Conservation (phyloP, 1,140 invertebrate genomes). For the Macrosteles quadrilineatus region DNA sequence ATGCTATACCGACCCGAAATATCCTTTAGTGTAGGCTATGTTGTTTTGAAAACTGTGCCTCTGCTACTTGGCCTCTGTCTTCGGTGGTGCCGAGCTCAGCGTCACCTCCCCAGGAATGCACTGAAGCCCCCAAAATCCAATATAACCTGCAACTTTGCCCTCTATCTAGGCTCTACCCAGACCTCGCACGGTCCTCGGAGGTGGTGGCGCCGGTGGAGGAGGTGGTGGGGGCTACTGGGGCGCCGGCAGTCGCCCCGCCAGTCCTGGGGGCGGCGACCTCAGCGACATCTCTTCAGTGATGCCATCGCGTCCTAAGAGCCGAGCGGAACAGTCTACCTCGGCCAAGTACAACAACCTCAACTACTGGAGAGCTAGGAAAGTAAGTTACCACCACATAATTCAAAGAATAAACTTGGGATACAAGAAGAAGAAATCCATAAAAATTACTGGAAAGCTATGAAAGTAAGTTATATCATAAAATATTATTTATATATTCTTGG, state of each 20-base stretch:
- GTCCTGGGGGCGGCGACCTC: constrained; percentile 41
- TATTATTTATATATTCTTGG: too few species aligned
- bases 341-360: constrained; percentile 71
- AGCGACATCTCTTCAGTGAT: constrained; percentile 44
- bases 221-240: constrained; percentile 38
- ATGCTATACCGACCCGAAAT: neutral
- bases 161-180: neutral
- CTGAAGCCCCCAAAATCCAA: too few species aligned
- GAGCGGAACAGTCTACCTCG: constrained; percentile 26
- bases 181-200: constrained; percentile 25
- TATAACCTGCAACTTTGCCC: neutral
- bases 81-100: too few species aligned
- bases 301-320: constrained; percentile 37
- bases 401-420: too few species aligned
- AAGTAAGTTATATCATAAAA: too few species aligned
- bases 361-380: constrained; percentile 75
- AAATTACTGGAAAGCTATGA: too few species aligned
- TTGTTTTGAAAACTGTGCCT: too few species aligned
- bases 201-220: neutral
- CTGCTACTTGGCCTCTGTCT: too few species aligned
- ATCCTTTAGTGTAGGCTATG: too few species aligned
- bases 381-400: too few species aligned
- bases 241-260: constrained; percentile 36
- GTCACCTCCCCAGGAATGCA: too few species aligned
- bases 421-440: too few species aligned